Conservation (phyloP, 2,113 vertebrate genomes). For the Rhizomys pruinosus region DNA sequence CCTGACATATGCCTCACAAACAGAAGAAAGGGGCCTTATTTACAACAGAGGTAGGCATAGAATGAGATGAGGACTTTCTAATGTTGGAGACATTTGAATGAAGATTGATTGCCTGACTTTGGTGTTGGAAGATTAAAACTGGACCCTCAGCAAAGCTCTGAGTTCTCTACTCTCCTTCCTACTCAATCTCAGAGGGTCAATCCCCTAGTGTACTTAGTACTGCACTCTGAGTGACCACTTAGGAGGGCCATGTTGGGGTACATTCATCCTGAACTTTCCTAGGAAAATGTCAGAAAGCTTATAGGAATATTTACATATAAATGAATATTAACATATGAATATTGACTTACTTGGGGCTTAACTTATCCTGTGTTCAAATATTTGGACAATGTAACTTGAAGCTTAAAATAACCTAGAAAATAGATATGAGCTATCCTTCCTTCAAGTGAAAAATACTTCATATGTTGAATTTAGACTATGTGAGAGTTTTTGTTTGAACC, state of each 20-base stretch:
- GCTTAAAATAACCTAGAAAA: slow-evolving; percentile 40
- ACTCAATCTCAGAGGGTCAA: neutral
- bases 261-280: neutral
- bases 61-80: neutral
- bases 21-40: neutral
- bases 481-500: slow-evolving; percentile 7
- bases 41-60: neutral
- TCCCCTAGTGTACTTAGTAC: neutral
- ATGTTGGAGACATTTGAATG: neutral
- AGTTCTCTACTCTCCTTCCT: neutral
- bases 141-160: neutral
- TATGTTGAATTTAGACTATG: neutral
- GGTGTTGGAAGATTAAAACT: neutral
- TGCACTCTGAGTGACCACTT: neutral
- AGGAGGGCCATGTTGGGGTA: neutral
- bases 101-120: neutral
- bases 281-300: neutral
- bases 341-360: neutral
- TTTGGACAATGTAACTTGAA: neutral
- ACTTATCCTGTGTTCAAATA: neutral
- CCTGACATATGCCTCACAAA: neutral
- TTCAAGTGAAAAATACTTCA: neutral
- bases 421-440: neutral
- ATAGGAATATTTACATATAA: neutral
- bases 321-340: neutral